Base-by-base conservation (phyloP, 2,113 vertebrate genomes). In the Brachyhypopomus occidentalis region DNA sequence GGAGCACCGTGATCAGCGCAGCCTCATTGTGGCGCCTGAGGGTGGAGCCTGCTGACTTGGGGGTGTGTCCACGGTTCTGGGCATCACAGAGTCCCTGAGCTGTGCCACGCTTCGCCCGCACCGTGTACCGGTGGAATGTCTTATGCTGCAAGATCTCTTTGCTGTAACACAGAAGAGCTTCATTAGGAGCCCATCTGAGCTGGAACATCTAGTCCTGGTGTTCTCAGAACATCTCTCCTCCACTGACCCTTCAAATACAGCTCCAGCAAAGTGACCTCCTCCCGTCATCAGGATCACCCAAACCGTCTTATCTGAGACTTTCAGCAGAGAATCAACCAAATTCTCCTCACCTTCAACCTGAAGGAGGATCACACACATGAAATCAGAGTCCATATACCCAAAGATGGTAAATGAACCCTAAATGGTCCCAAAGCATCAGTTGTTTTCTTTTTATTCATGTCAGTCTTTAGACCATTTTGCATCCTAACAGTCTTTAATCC, bases 81-180 rank as follows among this genome's bases (percentile, higher is more conserved):
- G 95, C 92, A 12, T 99, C 97, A 23, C 88, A 84, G 9, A 96
- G 86, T 4, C 95, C 92, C 90, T 99, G 98, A 20, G 94, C 92
- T 0, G 93, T 96, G 82, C 98, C 98, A 19, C 94, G 89, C 77
- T 96, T 96, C 1, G 97, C 97, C 84, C 97, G 89, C 66, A 98
- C 97, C 0, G 97, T 99, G 87, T 99, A 99, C 2, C 96, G 94
- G 82, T 99, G 97, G 87, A 99, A 98, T 1, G 97, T 99, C 92
- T 99, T 99, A 88, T 99, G 98, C 72, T 93, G 91, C 78, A 96
- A 81, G 36, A 96, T 84, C 77, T 97, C 92, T 80, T 91, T 91
- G 83, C 98, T 99, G 87, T 34, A 30, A 63, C 16, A 70, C 63
- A 73, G 23, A 22, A 70, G 22, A 75, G 7, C 5, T 17, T 27